These are phyloP conservation scores for Ornithoptera alexandrae DNA, from an alignment of 2,888 invertebrate genomes.

Conservation along the genomic window DNA sequence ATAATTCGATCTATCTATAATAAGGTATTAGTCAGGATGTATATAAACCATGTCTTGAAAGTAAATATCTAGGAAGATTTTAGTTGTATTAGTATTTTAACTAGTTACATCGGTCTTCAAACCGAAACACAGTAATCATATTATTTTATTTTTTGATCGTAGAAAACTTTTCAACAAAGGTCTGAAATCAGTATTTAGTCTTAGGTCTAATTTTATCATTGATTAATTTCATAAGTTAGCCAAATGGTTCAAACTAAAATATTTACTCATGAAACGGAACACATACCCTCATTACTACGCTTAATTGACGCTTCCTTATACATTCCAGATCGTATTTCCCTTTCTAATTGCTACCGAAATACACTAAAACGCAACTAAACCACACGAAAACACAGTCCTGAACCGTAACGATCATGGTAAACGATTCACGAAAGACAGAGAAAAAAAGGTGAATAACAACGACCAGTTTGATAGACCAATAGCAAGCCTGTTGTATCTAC, in stretches of 20 bases:
- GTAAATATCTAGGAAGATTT: too few relatives aligned
- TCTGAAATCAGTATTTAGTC: background rate
- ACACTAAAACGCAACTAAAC: conserved; percentile 43
- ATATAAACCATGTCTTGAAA: too few relatives aligned
- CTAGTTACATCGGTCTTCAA: too few relatives aligned
- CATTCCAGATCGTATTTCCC: conserved; percentile 45
- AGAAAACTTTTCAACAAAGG: too few relatives aligned
- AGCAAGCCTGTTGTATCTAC: background rate
- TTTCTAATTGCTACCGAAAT: conserved; percentile 58
- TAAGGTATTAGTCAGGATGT: too few relatives aligned
- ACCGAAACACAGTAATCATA: too few relatives aligned
- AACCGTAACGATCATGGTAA: conserved; percentile 51
- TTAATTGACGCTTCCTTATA: conserved; percentile 43
- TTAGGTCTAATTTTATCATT: background rate
- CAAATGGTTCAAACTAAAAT: conserved; percentile 11
- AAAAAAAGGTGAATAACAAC: conserved; percentile 31
- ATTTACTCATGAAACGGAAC: conserved; percentile 23
- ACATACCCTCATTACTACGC: conserved; percentile 36
- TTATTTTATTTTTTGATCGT: too few relatives aligned
- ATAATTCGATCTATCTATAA: too few relatives aligned
- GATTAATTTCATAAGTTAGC: conserved; percentile 11
- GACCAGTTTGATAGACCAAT: conserved; percentile 30
- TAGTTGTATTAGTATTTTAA: too few relatives aligned
- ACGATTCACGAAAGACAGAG: conserved; percentile 48
- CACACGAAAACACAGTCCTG: conserved; percentile 47